Base-by-base conservation (phyloP, 2,888 invertebrate genomes). In the Papilio elwesi region DNA sequence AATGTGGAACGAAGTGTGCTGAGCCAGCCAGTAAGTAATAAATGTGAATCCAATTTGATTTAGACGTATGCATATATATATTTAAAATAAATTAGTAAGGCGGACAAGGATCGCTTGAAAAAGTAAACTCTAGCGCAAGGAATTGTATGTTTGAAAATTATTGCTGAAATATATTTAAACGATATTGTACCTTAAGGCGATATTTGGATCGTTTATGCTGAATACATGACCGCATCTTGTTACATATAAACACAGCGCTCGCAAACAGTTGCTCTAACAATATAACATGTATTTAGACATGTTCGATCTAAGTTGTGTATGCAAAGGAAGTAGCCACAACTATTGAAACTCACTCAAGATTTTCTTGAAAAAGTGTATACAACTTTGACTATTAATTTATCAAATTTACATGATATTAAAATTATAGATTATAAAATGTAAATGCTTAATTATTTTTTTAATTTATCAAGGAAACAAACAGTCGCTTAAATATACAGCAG, bases 241-340 rank as follows among this genome's bases (percentile, higher is more conserved):
- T 66, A 66, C 43, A 66, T 66, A 52, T 66, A 66, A 53, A 66
- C 66, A 66, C 11, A n/a, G 52, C 15, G 66, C 52, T 43, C 38
- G 52, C 66, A 52, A 43, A 38, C 36, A 52, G 66, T 38, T 16
- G 15, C 15, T 66, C 52, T 43, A 66, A 66, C 66, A 53, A 66
- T 38, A 52, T 66, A 38, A 66, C 66, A 59, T 59, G 53, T 53
- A 52, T 66, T 66, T 66, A 53, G 66, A 66, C 52, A 53, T 53
- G 53, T 43, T 66, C 66, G 51, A 66, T 52, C 53, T 66, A 66
- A 43, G 15, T 66, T 66, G 66, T 65, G 65, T 66, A 66, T 53
- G 66, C 43, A 66, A 66, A 51, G 52, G 53, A 52, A 66, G 43
- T 15, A 15, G n/a, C 43, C 15, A 7, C 11, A 38, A 59, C 59